These are phyloP conservation scores for Crioceris asparagi DNA, from an alignment of 2,888 invertebrate species.

Conservation along the genomic window DNA sequence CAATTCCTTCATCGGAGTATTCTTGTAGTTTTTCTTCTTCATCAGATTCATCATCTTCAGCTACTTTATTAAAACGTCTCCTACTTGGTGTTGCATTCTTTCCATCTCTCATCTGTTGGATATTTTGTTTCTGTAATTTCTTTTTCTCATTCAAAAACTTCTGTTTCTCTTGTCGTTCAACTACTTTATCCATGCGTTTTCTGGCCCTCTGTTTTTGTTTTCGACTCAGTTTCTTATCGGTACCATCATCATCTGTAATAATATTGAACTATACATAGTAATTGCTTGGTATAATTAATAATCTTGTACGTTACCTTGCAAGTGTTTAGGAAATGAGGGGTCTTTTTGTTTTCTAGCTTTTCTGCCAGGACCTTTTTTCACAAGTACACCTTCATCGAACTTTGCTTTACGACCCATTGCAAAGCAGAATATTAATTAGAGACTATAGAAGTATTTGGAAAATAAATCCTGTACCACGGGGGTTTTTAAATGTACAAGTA, in stretches of 20 bases:
- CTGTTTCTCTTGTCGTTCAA: slow-evolving; percentile 20
- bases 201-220: slow-evolving; percentile 25
- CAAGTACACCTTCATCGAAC: slow-evolving; percentile 53
- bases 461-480: too few relatives aligned
- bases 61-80: slow-evolving; percentile 16
- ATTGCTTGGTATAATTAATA: background rate
- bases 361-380: slow-evolving; percentile 74
- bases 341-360: slow-evolving; percentile 81
- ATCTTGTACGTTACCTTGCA: slow-evolving; percentile 39
- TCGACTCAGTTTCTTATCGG: slow-evolving; percentile 51
- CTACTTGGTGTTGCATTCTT: slow-evolving; percentile 7
- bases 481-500: too few relatives aligned
- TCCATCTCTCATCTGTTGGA: slow-evolving; percentile 21
- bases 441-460: too few relatives aligned
- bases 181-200: slow-evolving; percentile 27
- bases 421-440: too few relatives aligned
- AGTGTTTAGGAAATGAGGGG: slow-evolving; percentile 55
- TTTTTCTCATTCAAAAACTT: slow-evolving; percentile 14
- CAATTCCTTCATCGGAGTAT: slow-evolving; percentile 13
- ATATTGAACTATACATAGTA: background rate
- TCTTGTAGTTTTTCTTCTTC: slow-evolving; percentile 10
- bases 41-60: slow-evolving; percentile 10
- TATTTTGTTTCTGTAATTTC: slow-evolving; percentile 25
- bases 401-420: slow-evolving; percentile 80
- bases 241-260: slow-evolving; percentile 37